Percentiles rank a stretch among this genome's conserved stretches.
Evolutionary conservation across 2,888 invertebrate genomes (phyloP).

Genomic region (Metellina segmentata): DNA sequence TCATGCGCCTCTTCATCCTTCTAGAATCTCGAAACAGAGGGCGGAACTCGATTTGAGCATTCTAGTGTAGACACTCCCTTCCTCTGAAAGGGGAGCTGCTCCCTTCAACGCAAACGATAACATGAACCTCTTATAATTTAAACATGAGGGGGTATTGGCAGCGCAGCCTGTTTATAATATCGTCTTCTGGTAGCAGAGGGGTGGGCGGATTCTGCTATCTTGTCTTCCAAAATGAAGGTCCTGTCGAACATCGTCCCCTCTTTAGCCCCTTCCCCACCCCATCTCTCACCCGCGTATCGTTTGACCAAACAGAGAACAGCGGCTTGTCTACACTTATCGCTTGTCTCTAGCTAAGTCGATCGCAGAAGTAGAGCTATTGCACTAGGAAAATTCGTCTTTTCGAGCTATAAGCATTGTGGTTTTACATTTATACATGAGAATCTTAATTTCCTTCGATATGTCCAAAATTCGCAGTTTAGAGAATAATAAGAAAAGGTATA

Average conservation of each 20-base stretch:
- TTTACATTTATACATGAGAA: no score
- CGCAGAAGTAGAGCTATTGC: background rate
- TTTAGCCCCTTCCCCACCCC: background rate
- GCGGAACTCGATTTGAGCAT: background rate
- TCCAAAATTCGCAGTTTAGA: no score
- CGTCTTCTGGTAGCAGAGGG: background rate
- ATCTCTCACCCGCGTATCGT: background rate
- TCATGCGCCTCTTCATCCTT: background rate
- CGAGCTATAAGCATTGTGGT: no score
- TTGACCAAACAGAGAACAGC: background rate
- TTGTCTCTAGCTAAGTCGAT: background rate
- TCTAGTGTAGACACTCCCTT: background rate
- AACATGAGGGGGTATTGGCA: background rate
- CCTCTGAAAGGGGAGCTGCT: background rate
- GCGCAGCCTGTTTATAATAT: slow-evolving; percentile 22
- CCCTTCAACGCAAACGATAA: background rate
- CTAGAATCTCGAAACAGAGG: background rate
- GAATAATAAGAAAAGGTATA: no score
- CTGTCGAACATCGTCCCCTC: slow-evolving; percentile 14
- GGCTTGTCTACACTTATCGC: background rate
- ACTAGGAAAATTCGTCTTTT: no score
- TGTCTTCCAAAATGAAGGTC: slow-evolving; percentile 27
- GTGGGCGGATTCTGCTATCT: background rate
- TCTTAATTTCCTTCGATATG: no score
- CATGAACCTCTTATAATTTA: slow-evolving; percentile 16